Percentiles rank a stretch among this genome's conserved stretches.
phyloP scores from a whole-genome alignment of 2,113 vertebrate species.

The Crotalus tigris region DNA sequence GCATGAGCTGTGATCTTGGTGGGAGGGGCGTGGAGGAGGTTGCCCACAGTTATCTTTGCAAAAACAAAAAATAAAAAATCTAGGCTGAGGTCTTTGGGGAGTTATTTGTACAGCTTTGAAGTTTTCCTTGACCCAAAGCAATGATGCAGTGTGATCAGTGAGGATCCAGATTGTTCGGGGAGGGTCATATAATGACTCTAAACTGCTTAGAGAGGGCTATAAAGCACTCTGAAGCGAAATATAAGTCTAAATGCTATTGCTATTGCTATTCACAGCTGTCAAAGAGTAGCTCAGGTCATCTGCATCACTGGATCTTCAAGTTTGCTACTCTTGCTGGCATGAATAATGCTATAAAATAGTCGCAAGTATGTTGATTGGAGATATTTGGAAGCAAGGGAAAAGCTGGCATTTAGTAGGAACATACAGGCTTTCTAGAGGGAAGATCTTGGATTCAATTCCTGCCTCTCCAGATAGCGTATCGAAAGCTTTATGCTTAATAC shows the following conservation, averaged over 20 bases:
- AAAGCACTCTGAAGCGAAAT: too few species aligned
- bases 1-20: neutral
- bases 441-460: neutral
- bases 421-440: neutral
- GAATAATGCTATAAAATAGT: neutral
- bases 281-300: neutral
- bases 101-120: neutral
- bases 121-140: neutral
- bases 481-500: neutral
- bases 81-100: neutral
- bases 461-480: neutral
- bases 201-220: too few species aligned
- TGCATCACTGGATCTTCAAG: neutral
- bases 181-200: too few species aligned
- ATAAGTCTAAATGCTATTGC: too few species aligned
- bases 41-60: neutral
- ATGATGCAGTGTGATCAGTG: neutral
- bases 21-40: neutral
- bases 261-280: neutral
- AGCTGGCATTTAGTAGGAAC: neutral
- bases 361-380: neutral
- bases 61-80: neutral
- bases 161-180: too few species aligned
- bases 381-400: neutral
- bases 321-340: neutral